Conservation (phyloP, 2,113 vertebrate species). For the Oenanthe oenanthe region DNA sequence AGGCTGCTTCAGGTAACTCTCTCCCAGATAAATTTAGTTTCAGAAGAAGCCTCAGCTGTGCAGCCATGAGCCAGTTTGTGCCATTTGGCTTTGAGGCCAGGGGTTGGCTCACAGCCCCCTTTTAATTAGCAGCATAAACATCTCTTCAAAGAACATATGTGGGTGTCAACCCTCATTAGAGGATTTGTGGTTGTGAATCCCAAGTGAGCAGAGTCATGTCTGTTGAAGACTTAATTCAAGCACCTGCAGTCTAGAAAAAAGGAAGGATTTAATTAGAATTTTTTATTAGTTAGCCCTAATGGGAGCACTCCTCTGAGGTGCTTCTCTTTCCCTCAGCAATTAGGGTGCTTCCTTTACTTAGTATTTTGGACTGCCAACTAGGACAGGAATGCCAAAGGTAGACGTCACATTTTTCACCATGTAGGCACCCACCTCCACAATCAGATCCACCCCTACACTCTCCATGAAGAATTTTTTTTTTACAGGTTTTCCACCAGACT, state of each 20-base stretch:
- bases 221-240: background rate
- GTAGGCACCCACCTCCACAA: background rate
- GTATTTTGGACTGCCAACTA: background rate
- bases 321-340: background rate
- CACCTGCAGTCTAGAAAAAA: constrained; percentile 2
- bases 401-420: background rate
- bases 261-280: constrained; percentile 15
- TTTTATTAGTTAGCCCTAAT: background rate
- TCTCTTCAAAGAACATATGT: constrained; percentile 17
- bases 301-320: background rate
- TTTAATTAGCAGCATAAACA: constrained; percentile 20
- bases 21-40: background rate
- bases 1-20: background rate
- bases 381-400: background rate
- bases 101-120: background rate
- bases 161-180: constrained; percentile 8
- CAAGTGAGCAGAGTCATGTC: background rate
- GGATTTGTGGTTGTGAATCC: background rate
- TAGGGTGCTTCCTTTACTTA: background rate
- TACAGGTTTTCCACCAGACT: background rate
- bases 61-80: background rate
- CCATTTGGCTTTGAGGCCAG: background rate
- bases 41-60: background rate
- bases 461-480: background rate
- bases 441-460: background rate